Conservation (phyloP, 2,797 vertebrate genomes). For the Alfaro cultratus region DNA sequence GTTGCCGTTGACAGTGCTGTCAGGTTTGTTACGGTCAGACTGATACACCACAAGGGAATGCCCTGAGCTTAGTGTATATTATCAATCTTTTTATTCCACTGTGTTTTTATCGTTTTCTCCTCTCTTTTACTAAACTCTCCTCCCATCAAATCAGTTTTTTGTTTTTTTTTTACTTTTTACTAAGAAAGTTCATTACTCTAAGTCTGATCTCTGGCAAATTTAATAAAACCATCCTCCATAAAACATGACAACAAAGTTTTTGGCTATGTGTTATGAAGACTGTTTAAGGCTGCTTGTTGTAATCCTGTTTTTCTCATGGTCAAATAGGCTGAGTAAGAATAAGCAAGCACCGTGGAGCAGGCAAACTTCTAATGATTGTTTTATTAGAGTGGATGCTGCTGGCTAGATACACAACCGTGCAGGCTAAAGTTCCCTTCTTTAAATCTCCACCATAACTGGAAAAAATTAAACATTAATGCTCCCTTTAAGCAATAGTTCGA, state of each 20-base stretch:
- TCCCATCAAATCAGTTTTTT: background rate
- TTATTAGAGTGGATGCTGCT: constrained; percentile 15
- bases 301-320: constrained; percentile 12
- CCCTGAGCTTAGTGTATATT: constrained; percentile 9
- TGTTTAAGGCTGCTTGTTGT: constrained; percentile 14
- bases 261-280: constrained; percentile 10
- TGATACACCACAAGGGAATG: constrained; percentile 41
- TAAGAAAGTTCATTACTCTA: background rate
- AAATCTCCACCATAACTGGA: constrained; percentile 1
- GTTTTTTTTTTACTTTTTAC: constrained; percentile 7
- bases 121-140: background rate
- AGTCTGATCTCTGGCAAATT: constrained; percentile 12
- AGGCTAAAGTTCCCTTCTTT: background rate
- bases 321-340: background rate
- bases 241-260: background rate
- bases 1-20: constrained; percentile 65
- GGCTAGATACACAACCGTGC: constrained; percentile 6
- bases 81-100: constrained; percentile 4
- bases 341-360: constrained; percentile 5
- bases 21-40: constrained; percentile 55
- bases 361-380: constrained; percentile 17
- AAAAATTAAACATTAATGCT: constrained; percentile 26
- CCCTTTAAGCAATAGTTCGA: constrained; percentile 17
- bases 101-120: background rate
- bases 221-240: constrained; percentile 6